Evolutionary conservation across 2,113 vertebrate genomes (phyloP).

Genomic region (Rhynchopsitta pachyrhyncha): DNA sequence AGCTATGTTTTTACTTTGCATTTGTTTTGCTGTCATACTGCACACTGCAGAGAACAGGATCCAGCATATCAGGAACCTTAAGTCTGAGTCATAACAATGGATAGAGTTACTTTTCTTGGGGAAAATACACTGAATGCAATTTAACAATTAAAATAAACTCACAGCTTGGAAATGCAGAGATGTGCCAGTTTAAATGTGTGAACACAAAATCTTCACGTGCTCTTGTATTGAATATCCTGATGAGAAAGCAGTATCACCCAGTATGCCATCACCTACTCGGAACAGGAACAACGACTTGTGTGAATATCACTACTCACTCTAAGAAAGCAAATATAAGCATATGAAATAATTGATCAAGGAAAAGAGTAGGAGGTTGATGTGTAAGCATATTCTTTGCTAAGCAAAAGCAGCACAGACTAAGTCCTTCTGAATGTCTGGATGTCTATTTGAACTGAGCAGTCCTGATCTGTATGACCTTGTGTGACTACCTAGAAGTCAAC

Average conservation of each 20-base stretch:
- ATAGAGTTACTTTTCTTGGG: neutral
- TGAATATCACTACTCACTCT: neutral
- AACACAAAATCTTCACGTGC: neutral
- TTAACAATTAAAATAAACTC: neutral
- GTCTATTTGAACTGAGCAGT: neutral
- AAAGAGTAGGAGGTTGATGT: slow-evolving; percentile 32
- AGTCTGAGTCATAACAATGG: neutral
- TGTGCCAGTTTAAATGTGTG: neutral
- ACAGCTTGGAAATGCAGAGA: neutral
- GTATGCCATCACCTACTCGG: neutral
- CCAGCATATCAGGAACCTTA: neutral
- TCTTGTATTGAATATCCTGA: neutral
- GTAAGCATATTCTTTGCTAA: slow-evolving; percentile 27
- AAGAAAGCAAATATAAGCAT: neutral
- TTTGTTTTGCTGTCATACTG: neutral
- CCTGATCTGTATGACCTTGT: neutral
- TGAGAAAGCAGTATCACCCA: neutral
- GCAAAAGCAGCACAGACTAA: neutral
- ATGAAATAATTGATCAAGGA: slow-evolving; percentile 8
- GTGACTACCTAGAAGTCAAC: neutral
- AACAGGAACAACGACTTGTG: neutral
- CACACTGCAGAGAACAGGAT: neutral
- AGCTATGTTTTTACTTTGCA: neutral
- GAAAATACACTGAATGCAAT: neutral
- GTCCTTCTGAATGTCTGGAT: neutral